Percentiles rank a stretch among this genome's conserved stretches.
Evolutionary conservation across 2,113 vertebrate genomes (phyloP).

Genomic region (Dipodomys merriami): DNA sequence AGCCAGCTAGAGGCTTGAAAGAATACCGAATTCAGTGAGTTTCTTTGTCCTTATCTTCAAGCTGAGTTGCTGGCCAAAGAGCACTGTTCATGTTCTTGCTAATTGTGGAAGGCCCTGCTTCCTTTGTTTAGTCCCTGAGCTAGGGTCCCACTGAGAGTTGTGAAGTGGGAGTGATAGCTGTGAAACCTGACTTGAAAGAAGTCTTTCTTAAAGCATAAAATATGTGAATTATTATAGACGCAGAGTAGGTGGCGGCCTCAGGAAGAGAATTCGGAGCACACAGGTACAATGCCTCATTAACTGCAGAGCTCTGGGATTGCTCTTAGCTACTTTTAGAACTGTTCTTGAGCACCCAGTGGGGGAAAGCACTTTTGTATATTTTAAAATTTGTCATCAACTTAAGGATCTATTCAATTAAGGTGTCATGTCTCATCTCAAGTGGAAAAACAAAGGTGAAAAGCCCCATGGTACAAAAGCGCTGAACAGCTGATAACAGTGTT

Average conservation of each 20-base stretch:
- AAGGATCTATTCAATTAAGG: conserved; percentile 82
- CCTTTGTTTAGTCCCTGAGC: not conserved
- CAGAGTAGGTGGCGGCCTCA: not conserved
- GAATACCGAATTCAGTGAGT: not conserved
- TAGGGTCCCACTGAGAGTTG: not conserved
- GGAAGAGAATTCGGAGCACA: conserved; percentile 42
- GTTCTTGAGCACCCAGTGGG: conserved; percentile 52
- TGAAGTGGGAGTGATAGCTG: not conserved
- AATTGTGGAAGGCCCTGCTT: not conserved
- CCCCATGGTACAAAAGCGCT: conserved; percentile 76
- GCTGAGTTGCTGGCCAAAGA: not conserved
- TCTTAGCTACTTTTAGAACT: conserved; percentile 76
- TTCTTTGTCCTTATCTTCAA: not conserved
- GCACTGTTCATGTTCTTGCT: not conserved
- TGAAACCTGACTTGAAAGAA: not conserved
- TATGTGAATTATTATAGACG: conserved; percentile 14
- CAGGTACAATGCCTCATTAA: conserved; percentile 4
- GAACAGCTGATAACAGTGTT: conserved; percentile 84
- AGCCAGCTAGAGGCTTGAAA: not conserved
- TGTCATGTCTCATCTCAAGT: conserved; percentile 81
- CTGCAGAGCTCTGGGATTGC: not conserved
- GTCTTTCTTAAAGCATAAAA: not conserved
- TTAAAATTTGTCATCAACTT: conserved; percentile 78
- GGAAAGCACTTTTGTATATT: conserved; percentile 74
- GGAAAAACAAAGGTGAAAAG: conserved; percentile 84